A percentile compares a stretch with the other conserved stretches of the same genome.
Evolutionary conservation across 2,888 invertebrate species (phyloP).

Genomic region (Sturmia bella): DNA sequence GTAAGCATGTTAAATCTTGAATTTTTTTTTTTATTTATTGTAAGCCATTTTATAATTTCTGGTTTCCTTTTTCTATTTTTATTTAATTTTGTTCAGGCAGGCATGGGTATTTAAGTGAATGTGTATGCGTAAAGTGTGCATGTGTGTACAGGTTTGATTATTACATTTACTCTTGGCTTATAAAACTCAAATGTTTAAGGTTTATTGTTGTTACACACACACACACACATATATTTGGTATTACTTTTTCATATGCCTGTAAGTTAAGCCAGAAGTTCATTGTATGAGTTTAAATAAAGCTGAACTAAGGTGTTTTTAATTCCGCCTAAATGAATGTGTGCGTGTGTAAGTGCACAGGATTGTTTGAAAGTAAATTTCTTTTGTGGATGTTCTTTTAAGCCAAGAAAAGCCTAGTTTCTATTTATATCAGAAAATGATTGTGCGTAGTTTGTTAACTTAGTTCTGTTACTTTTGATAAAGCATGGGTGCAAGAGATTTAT

Average conservation of each 20-base stretch:
- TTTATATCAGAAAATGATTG: slow-evolving; percentile 23
- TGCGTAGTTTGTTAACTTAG: slow-evolving; percentile 19
- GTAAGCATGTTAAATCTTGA: too few species aligned
- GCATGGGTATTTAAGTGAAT: background rate
- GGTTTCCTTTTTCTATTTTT: background rate
- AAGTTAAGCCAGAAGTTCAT: background rate
- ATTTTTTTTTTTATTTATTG: too few species aligned
- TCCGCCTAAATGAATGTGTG: background rate
- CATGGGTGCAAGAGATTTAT: background rate
- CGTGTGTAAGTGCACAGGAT: background rate
- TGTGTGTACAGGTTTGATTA: background rate
- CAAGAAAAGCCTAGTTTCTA: slow-evolving; percentile 24
- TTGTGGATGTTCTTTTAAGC: slow-evolving; percentile 1
- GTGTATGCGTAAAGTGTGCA: background rate
- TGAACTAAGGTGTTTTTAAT: slow-evolving; percentile 28
- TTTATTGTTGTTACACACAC: slow-evolving; percentile 4
- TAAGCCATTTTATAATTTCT: background rate
- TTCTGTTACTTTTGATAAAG: background rate
- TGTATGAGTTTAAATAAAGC: slow-evolving; percentile 11
- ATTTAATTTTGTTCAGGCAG: slow-evolving; percentile 3
- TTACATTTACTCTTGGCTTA: slow-evolving; percentile 23
- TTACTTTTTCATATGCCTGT: slow-evolving; percentile 5
- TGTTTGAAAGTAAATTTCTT: background rate
- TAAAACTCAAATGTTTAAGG: slow-evolving; percentile 47
- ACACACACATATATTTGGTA: too few species aligned